phyloP scores from a whole-genome alignment of 1,140 invertebrate genomes.

The Drosophila pseudoobscura region DNA sequence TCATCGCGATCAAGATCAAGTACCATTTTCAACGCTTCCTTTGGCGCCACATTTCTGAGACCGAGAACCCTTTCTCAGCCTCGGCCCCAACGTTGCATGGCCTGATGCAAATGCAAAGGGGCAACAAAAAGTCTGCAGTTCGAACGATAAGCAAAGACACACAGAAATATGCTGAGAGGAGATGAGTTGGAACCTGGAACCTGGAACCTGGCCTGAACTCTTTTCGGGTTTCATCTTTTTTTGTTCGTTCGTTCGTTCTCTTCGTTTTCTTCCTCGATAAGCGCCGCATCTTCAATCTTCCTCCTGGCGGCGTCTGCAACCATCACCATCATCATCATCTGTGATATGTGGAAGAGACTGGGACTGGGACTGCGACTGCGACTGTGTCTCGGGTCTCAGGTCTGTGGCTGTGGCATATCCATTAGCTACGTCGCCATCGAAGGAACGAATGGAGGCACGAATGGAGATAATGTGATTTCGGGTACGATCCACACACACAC shows the following conservation, averaged over 20 bases:
- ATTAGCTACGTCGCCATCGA: conserved; percentile 74
- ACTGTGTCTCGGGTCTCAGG: not conserved
- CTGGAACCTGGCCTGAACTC: conserved; percentile 55
- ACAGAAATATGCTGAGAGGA: conserved; percentile 39
- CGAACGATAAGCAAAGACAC: conserved; percentile 58
- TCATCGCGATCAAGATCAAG: conserved; percentile 73
- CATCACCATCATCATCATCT: conserved; percentile 65
- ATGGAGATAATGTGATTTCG: conserved; percentile 74
- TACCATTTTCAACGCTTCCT: conserved; percentile 79
- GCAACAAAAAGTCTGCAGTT: conserved; percentile 63
- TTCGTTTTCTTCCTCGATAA: conserved; percentile 65
- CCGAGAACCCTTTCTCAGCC: conserved; percentile 50
- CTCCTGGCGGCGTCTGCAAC: conserved; percentile 58
- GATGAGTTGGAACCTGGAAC: conserved; percentile 30
- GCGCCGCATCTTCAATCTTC: conserved; percentile 83
- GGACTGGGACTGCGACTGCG: not conserved
- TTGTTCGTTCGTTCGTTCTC: conserved; percentile 12
- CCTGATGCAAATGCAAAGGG: conserved; percentile 53
- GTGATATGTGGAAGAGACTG: conserved; percentile 59
- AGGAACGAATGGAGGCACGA: conserved; percentile 40
- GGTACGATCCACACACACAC: conserved; percentile 28
- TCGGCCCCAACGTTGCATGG: conserved; percentile 50
- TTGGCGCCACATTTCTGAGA: conserved; percentile 75
- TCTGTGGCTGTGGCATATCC: conserved; percentile 58
- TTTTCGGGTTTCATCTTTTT: conserved; percentile 50